A percentile compares a stretch with the other conserved stretches of the same genome.
These are phyloP conservation scores for Trochalopteron elliotii DNA, from an alignment of 2,113 vertebrate genomes.

Conservation along the genomic window DNA sequence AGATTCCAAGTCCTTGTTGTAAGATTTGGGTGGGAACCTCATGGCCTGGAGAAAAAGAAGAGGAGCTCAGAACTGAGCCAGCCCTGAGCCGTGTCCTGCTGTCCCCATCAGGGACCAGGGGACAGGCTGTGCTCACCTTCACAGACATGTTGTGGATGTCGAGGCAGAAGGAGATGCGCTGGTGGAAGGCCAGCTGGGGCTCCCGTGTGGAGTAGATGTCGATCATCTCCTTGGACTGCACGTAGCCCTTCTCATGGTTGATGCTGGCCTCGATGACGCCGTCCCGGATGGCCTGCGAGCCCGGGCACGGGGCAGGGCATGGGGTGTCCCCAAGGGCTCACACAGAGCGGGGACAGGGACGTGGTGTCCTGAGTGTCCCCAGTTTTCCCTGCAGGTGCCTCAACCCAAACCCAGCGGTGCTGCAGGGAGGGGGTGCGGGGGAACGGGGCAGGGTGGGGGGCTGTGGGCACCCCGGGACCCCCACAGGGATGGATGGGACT, in stretches of 20 bases:
- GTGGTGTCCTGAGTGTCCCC: neutral
- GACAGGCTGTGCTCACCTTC: slow-evolving; percentile 76
- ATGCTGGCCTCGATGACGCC: slow-evolving; percentile 98
- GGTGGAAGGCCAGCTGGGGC: slow-evolving; percentile 96
- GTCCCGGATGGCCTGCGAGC: slow-evolving; percentile 89
- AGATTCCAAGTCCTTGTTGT: slow-evolving; percentile 99
- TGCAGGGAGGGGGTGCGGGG: accelerated
- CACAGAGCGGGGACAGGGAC: neutral
- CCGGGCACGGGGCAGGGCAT: neutral
- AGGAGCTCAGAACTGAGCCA: neutral
- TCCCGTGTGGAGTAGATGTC: slow-evolving; percentile 97
- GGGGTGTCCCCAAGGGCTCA: neutral
- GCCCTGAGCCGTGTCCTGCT: accelerated
- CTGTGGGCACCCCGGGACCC: neutral
- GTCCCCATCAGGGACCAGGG: accelerated
- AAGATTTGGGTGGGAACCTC: slow-evolving; percentile 98
- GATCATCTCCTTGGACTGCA: slow-evolving; percentile 96
- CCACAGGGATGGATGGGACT: neutral
- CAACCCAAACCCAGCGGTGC: accelerated
- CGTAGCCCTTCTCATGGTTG: slow-evolving; percentile 96
- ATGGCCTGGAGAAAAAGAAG: slow-evolving; percentile 81
- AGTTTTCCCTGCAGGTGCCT: neutral
- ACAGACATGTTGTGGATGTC: slow-evolving; percentile 99
- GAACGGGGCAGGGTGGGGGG: neutral
- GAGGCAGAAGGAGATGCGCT: slow-evolving; percentile 97